Evolutionary conservation across 1,140 invertebrate species (phyloP), one percentile per base, ranked within the genome.

Genomic region (Cydia strobilella): DNA sequence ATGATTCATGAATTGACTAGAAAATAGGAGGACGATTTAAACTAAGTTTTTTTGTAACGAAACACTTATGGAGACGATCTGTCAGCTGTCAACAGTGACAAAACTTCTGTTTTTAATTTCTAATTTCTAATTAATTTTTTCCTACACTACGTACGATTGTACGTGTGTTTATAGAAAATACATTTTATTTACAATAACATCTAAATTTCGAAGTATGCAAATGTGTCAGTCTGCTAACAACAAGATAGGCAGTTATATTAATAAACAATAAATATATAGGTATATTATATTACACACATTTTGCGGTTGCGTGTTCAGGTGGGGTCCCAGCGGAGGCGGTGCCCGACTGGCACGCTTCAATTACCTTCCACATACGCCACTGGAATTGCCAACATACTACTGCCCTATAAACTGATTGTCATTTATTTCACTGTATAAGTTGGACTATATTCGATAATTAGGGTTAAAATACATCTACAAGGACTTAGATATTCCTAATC

Each of bases 361-460:
- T 87, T 87, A 85, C 85, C 83, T 83, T 84, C 80, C 82, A 81
- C 79, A 82, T 82, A 85, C 83, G 81, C 78, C 82, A 66, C 75
- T 75, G 76, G 84, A 85, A 85, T 85, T 80, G 73, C 71, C 79
- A 83, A 86, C 84, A 84, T 80, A 78, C 73, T 51, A 69, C 75
- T 75, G 71, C 69, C 45, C 54, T 77, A 35, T 65, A 79, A 63
- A 74, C 80, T 79, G 80, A 73, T 75, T 83, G 80, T 82, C 81
- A 80, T 79, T 81, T 76, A 80, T 80, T 81, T 79, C 79, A 77
- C 73, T 77, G 78, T 76, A 77, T 73, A 73, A 75, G 63, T 18
- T 9, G 13, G 9, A 54, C 1, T 18, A 3, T 7, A 18, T 18
- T 54, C 51, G n/a, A 54, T 54, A 54, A 54, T 13, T 54, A 18